These are phyloP conservation scores for Pelecanus crispus DNA, from an alignment of 2,113 vertebrate species.

Conservation along the genomic window DNA sequence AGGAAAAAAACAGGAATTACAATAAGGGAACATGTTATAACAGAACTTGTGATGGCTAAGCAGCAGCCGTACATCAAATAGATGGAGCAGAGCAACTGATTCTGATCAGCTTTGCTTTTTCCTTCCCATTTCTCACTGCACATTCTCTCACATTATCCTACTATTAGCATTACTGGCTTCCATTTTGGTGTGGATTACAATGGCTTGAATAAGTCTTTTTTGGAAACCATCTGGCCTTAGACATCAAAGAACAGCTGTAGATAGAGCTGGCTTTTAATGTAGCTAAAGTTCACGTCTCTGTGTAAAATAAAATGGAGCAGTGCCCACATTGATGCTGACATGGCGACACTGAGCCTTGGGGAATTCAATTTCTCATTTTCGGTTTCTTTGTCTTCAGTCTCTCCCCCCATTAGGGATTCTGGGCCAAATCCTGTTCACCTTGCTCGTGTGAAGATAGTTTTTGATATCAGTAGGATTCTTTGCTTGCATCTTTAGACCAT, in stretches of 20 bases:
- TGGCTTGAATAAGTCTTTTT: not conserved
- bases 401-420: not conserved
- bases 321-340: not conserved
- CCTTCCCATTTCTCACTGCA: not conserved
- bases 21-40: not conserved
- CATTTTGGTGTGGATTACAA: not conserved
- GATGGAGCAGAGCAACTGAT: not conserved
- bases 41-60: not conserved
- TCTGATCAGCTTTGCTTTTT: not conserved
- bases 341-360: not conserved
- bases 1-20: not conserved
- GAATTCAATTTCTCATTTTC: not conserved
- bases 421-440: not conserved
- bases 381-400: not conserved
- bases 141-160: not conserved
- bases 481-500: not conserved
- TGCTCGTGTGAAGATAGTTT: not conserved
- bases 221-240: constrained; percentile 41
- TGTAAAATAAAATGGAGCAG: not conserved
- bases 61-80: not conserved
- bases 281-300: not conserved
- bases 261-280: not conserved
- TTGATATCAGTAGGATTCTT: not conserved
- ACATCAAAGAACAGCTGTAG: constrained; percentile 57
- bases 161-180: not conserved